Base-by-base conservation (phyloP, 2,888 invertebrate genomes). In the Galeopsomyia nigrocyanea region DNA sequence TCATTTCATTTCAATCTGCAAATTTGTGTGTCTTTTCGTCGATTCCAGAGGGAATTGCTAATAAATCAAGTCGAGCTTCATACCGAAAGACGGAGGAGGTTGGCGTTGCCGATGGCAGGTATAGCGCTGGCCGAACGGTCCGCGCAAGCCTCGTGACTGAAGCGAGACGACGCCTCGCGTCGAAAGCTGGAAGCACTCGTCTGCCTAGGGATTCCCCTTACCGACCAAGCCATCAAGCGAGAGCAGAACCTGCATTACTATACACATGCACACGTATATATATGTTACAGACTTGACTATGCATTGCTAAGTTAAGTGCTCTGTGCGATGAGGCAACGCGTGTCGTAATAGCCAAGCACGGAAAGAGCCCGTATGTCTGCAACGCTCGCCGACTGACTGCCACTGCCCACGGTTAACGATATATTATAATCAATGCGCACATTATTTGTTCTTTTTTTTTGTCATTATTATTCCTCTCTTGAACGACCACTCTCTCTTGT, bases 281-380 rank as follows among this genome's bases (percentile, higher is more conserved):
- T 17, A 17, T 53, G n/a, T 9, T 14, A 13, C 10, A 7, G 17
- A 53, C 17, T 53, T 17, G 9, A 0, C 57, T 63, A 39, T n/a
- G n/a, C 22, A 66, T 67, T 67, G 58, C 68, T n/a, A n/a, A n/a
- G 39, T 67, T 57, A 51, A 39, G n/a, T 31, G n/a, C 50, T 17
- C 46, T 19, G 17, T 6, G 60, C 55, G 74, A 67, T 74, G 71
- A 64, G 68, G 74, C 74, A 74, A 74, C 21, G 19, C 16, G 70
- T 67, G 63, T 62, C 66, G 70, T 63, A 67, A 67, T 58, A 16
- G 31, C 39, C 13, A 39, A 39, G 39, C 39, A 39, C 39, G 39
- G 57, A 57, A 19, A 19, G 57, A 57, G 57, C 17, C 16, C 16
- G 57, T 19, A 56, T 22, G 10, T 16, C 22, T 14, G 56, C 14